Percentiles rank a stretch among this genome's conserved stretches.
phyloP scores from a whole-genome alignment of 2,888 invertebrate genomes.

The Maniola hyperantus region DNA sequence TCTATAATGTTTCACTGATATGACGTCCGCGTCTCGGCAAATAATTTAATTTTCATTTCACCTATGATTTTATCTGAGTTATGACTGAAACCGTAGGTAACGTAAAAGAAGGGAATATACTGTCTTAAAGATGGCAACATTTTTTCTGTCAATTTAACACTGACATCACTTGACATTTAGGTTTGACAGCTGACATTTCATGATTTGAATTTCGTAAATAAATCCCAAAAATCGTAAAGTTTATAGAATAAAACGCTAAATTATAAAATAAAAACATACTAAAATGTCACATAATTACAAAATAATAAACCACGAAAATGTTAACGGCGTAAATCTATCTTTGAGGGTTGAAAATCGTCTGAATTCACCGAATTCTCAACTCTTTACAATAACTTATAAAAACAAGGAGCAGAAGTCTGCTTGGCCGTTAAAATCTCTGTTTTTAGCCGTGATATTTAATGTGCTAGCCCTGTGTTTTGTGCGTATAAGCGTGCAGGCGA shows the following conservation, averaged over 20 bases:
- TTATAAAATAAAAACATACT: background rate
- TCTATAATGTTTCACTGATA: too few species aligned
- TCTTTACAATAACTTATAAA: conserved; percentile 68
- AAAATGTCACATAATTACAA: conserved; percentile 37
- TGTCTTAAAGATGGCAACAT: background rate
- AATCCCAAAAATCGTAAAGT: background rate
- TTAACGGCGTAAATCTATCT: conserved; percentile 65
- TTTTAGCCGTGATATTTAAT: conserved; percentile 65
- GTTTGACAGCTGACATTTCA: background rate
- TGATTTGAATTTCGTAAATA: background rate
- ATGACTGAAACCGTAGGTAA: too few species aligned
- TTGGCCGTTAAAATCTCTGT: conserved; percentile 60
- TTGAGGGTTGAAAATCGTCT: conserved; percentile 55
- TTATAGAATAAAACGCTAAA: background rate
- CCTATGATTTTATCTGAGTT: too few species aligned
- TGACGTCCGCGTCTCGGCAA: too few species aligned
- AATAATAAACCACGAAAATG: conserved; percentile 60
- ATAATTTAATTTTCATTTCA: too few species aligned
- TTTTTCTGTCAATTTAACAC: background rate
- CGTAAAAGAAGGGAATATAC: too few species aligned
- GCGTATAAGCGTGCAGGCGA: conserved; percentile 61
- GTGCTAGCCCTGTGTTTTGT: conserved; percentile 59
- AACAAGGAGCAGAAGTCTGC: conserved; percentile 51
- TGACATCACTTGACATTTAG: too few species aligned
- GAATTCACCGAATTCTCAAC: conserved; percentile 59